Evolutionary conservation across 1,140 invertebrate genomes (phyloP).

Genomic region (Aphaenogaster rudis): DNA sequence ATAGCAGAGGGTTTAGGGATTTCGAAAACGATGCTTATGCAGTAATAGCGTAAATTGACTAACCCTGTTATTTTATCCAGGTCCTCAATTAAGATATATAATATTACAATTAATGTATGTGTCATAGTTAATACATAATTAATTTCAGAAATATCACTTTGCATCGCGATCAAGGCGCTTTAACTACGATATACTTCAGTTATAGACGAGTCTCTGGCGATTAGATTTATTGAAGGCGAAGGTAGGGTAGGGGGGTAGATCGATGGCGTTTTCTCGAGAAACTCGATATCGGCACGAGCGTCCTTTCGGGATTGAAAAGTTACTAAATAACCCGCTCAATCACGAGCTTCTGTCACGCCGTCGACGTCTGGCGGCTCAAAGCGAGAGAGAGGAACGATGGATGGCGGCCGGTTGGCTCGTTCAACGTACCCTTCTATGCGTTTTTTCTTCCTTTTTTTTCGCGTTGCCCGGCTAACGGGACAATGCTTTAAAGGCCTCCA

Average conservation of each 20-base stretch:
- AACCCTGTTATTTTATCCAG: no score
- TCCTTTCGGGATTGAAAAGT: slow-evolving; percentile 39
- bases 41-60: no score
- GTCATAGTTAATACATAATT: neutral
- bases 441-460: neutral
- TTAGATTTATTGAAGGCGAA: slow-evolving; percentile 21
- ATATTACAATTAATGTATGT: neutral
- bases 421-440: neutral
- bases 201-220: neutral
- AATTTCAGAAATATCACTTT: neutral
- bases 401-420: slow-evolving; percentile 21
- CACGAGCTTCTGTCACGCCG: slow-evolving; percentile 35
- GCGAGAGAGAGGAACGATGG: slow-evolving; percentile 29
- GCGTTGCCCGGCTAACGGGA: slow-evolving; percentile 26
- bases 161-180: no score
- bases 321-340: slow-evolving; percentile 57
- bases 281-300: slow-evolving; percentile 13
- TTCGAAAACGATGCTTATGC: no score
- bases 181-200: neutral
- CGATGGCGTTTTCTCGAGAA: slow-evolving; percentile 29
- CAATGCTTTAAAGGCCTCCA: slow-evolving; percentile 44
- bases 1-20: no score
- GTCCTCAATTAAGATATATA: no score
- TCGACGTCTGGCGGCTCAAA: slow-evolving; percentile 24
- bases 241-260: neutral